Percentiles rank a stretch among this genome's conserved stretches.
These are phyloP conservation scores for Hedya salicella DNA, from an alignment of 2,888 invertebrate species.

Conservation along the genomic window DNA sequence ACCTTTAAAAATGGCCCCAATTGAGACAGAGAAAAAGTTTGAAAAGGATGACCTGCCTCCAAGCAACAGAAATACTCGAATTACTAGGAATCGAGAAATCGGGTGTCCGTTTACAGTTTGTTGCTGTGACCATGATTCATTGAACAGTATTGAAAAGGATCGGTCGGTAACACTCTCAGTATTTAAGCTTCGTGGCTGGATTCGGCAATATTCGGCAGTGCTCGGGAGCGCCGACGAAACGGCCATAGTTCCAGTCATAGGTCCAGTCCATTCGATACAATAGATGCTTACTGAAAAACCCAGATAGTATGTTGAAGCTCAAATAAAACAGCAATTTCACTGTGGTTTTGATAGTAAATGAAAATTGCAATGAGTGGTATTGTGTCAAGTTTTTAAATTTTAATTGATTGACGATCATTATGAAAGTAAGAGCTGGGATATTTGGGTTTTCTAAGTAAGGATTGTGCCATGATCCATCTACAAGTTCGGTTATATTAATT, in stretches of 20 bases:
- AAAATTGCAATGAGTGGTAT: background rate
- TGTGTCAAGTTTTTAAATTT: too few species aligned
- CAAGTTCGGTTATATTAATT: background rate
- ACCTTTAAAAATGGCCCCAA: background rate
- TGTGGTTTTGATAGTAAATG: background rate
- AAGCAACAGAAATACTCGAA: background rate
- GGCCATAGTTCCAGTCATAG: background rate
- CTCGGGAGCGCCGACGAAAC: too few species aligned
- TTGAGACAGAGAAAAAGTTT: too few species aligned
- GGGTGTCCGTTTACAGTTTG: background rate
- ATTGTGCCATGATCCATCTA: background rate
- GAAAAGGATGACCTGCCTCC: too few species aligned
- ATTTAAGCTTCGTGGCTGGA: background rate
- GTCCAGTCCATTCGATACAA: background rate
- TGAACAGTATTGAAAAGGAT: slow-evolving; percentile 23
- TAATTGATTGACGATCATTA: background rate
- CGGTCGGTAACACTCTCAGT: slow-evolving; percentile 16
- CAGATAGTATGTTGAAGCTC: background rate
- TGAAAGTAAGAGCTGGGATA: background rate
- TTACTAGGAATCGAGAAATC: background rate
- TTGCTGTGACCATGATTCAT: slow-evolving; percentile 13
- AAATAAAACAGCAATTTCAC: background rate
- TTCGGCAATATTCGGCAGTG: background rate
- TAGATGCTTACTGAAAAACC: background rate
- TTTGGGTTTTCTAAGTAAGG: slow-evolving; percentile 4